phyloP scores from a whole-genome alignment of 2,797 vertebrate species.

The Geotrypetes seraphini region DNA sequence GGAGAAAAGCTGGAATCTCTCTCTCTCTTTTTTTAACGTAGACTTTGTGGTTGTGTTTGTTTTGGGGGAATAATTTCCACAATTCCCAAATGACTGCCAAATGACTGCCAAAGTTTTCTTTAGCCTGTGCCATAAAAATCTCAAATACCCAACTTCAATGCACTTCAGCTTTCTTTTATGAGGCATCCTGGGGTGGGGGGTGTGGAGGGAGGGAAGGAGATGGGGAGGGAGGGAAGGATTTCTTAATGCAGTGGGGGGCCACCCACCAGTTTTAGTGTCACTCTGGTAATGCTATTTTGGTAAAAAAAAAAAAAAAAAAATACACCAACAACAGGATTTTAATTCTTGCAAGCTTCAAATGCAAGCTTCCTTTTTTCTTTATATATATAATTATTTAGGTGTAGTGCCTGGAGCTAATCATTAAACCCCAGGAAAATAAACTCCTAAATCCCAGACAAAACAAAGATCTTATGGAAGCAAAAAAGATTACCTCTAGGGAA shows the following conservation, averaged over 20 bases:
- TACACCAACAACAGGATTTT: too few species aligned
- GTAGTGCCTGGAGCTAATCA: too few species aligned
- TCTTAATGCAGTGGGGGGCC: background rate
- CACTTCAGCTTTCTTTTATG: slow-evolving; percentile 3
- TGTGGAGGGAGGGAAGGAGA: background rate
- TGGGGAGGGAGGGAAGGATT: background rate
- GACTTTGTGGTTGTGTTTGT: background rate
- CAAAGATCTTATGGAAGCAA: too few species aligned
- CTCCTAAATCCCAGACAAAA: too few species aligned
- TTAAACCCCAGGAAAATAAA: too few species aligned
- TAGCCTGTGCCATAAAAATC: slow-evolving; percentile 8
- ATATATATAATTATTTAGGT: too few species aligned
- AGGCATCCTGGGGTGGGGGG: slow-evolving; percentile 4
- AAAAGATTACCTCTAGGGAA: too few species aligned
- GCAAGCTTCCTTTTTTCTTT: too few species aligned
- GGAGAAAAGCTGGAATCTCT: background rate
- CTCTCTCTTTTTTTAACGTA: background rate
- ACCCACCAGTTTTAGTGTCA: background rate
- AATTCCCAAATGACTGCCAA: slow-evolving; percentile 8
- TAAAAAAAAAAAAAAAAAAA: too few species aligned
- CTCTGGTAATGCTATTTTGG: too few species aligned
- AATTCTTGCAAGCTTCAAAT: too few species aligned
- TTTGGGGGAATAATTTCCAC: slow-evolving; percentile 2
- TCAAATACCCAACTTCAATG: slow-evolving; percentile 12
- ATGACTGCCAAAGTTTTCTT: slow-evolving; percentile 11